phyloP scores from a whole-genome alignment of 2,888 invertebrate genomes.

The Hirtodrosophila duncani region DNA sequence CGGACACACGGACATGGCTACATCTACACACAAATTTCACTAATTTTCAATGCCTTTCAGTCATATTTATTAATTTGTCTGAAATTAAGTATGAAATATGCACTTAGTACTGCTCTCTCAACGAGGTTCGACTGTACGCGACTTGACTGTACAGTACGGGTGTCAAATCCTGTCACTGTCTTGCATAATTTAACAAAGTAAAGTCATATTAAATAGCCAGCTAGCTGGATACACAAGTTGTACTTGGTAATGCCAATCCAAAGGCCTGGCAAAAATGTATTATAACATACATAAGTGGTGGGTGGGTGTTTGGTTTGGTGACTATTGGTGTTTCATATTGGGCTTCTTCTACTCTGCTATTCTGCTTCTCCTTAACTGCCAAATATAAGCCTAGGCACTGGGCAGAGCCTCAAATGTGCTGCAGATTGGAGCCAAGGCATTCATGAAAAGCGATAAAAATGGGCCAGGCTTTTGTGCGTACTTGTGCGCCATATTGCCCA shows the following conservation, averaged over 20 bases:
- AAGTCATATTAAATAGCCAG: constrained; percentile 61
- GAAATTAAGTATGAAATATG: too few relatives aligned
- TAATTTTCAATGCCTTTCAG: too few relatives aligned
- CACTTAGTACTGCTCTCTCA: too few relatives aligned
- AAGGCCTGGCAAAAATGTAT: constrained; percentile 24
- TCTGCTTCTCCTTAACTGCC: too few relatives aligned
- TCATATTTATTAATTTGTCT: too few relatives aligned
- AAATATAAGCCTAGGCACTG: constrained; percentile 59
- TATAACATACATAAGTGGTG: background rate
- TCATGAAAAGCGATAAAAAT: constrained; percentile 70
- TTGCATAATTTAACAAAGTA: constrained; percentile 31
- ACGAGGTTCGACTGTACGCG: too few relatives aligned
- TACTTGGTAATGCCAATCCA: constrained; percentile 51
- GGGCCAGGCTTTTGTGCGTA: constrained; percentile 49
- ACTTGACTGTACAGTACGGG: too few relatives aligned
- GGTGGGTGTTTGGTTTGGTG: constrained; percentile 7
- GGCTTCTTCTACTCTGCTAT: constrained; percentile 40
- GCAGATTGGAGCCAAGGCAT: constrained; percentile 36
- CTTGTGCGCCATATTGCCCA: constrained; percentile 17
- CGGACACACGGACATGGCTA: too few relatives aligned
- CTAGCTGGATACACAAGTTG: constrained; percentile 21
- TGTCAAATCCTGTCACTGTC: too few relatives aligned
- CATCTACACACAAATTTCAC: too few relatives aligned
- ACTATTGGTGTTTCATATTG: constrained; percentile 11
- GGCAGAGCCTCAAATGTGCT: too few relatives aligned